These are phyloP conservation scores for Parazoanthus swiftii DNA, from an alignment of 92 coral and sea anemone genomes.

Conservation along the genomic window DNA sequence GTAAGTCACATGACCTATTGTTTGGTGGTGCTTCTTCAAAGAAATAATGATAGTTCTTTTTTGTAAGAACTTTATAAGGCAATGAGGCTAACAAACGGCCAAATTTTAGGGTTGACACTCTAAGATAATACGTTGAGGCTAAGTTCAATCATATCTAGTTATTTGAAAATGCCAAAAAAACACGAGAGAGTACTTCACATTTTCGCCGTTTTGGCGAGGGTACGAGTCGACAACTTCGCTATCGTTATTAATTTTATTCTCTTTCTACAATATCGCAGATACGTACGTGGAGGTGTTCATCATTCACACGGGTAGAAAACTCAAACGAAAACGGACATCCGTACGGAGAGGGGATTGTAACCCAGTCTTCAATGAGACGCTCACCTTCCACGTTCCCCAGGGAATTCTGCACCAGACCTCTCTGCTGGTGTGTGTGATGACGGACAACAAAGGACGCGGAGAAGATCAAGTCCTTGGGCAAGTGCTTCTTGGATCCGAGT, in stretches of 20 bases:
- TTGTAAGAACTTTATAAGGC: not conserved
- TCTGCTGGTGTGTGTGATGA: constrained; percentile 66
- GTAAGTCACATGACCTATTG: constrained; percentile 24
- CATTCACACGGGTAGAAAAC: constrained; percentile 64
- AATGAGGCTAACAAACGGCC: no score
- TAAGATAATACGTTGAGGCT: no score
- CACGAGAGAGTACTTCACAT: no score
- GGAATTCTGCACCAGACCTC: constrained; percentile 91
- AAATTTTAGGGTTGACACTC: no score
- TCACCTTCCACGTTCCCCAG: constrained; percentile 86
- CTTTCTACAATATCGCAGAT: constrained; percentile 46
- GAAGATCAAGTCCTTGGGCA: constrained; percentile 73
- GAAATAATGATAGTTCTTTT: not conserved
- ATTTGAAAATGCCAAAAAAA: no score
- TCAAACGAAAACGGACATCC: constrained; percentile 73
- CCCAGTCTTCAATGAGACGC: constrained; percentile 88
- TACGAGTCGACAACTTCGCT: no score
- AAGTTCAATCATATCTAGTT: no score
- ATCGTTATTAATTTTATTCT: not conserved
- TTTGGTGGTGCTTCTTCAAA: not conserved
- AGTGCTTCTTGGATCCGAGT: constrained; percentile 84
- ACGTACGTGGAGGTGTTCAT: constrained; percentile 77
- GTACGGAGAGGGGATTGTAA: constrained; percentile 55
- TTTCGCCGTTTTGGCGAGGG: no score
- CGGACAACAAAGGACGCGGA: constrained; percentile 48